Percentiles rank a stretch among this genome's conserved stretches.
These are phyloP conservation scores for Python bivittatus DNA, from an alignment of 2,113 vertebrate genomes.

Conservation along the genomic window DNA sequence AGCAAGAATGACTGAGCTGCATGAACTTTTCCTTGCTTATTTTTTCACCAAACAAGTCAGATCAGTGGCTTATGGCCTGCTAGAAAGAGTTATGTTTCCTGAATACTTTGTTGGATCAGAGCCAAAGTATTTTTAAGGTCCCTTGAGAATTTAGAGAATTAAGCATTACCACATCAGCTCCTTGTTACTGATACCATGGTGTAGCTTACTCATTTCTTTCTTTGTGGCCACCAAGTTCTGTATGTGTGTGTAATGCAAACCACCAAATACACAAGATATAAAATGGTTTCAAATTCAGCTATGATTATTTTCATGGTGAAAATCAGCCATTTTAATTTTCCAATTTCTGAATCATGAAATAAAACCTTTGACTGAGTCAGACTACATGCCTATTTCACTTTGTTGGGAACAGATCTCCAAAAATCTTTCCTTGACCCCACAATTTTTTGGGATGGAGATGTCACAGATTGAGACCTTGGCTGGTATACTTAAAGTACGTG, in stretches of 20 bases:
- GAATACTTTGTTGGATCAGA: not conserved
- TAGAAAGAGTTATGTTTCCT: not conserved
- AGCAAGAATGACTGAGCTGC: not conserved
- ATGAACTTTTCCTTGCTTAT: not conserved
- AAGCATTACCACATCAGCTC: not conserved
- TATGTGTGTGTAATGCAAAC: conserved; percentile 17
- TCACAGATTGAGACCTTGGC: not conserved
- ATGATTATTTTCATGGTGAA: not conserved
- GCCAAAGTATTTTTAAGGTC: conserved; percentile 11
- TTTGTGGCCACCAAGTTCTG: conserved; percentile 15
- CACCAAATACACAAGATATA: conserved; percentile 16
- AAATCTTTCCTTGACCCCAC: not conserved
- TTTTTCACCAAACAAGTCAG: not conserved
- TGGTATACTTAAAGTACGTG: not conserved
- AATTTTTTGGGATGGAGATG: not conserved
- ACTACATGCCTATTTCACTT: not conserved
- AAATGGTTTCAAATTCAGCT: not conserved
- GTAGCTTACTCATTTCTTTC: conserved; percentile 6
- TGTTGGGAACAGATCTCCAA: not conserved
- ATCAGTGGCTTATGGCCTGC: not conserved
- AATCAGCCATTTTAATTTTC: conserved; percentile 20
- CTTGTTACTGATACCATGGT: not conserved
- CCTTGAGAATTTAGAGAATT: not conserved
- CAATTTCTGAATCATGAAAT: not conserved
- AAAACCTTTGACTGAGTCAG: not conserved